Base-by-base conservation (phyloP, 2,888 invertebrate species). In the Drosophila meridionalis region DNA sequence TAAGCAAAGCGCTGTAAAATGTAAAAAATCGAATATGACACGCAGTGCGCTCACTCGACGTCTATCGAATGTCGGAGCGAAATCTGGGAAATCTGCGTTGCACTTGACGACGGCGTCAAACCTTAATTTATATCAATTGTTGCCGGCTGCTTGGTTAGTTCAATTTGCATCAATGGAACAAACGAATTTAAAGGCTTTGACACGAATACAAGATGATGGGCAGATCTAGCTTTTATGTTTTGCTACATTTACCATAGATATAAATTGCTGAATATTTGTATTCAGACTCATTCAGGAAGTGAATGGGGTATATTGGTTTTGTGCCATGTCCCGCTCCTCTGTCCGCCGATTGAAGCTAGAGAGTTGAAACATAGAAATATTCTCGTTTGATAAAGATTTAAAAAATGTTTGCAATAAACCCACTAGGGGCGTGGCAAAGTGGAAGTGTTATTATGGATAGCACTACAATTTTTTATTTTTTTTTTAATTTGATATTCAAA, bases 21-120 rank as follows among this genome's bases (percentile, higher is more conserved):
- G n/a, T 12, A 12, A 20, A 34, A 26, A 26, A 52, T 43, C 14
- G 42, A 43, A 40, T 55, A 28, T 7, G 61, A 40, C 11, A 67
- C 40, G n/a, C 11, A 55, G 20, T 40, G 26, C 32, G 26, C 32
- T 9, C n/a, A 26, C 26, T 45, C 3, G 9, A 45, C 69, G 45
- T 69, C 26, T 14, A 40, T 69, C 38, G 42, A 34, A 34, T 55
- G 34, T 50, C 50, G 4, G 42, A 34, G 2, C 34, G 30, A 28
- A 67, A 67, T 36, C 4, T 20, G 20, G 20, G 20, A 28, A 34
- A 30, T 50, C 12, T 30, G n/a, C 11, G 11, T 9, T 50, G 20
- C 32, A 26, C 8, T 43, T 3, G 50, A 11, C 26, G 26, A 4
- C 26, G 45, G 26, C 43, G 20, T 43, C 43, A 43, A 20, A 3